phyloP scores from a whole-genome alignment of 2,888 invertebrate genomes.

The Archaeoteleia sp. region DNA sequence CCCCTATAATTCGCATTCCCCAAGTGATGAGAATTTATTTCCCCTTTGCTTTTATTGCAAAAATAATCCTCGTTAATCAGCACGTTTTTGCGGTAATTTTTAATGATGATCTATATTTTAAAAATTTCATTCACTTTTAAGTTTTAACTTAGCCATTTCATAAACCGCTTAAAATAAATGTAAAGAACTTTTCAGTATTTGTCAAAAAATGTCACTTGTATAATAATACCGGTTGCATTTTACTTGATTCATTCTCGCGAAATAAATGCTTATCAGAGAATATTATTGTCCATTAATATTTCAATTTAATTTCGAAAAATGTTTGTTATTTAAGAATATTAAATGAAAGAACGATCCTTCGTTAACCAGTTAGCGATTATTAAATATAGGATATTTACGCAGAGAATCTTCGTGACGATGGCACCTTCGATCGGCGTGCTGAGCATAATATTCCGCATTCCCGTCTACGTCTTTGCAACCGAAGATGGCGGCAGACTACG shows the following conservation, averaged over 20 bases:
- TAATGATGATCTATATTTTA: slow-evolving; percentile 8
- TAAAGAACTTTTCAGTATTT: too few relatives aligned
- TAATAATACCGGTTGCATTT: too few relatives aligned
- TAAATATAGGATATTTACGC: slow-evolving; percentile 37
- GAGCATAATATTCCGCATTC: slow-evolving; percentile 47
- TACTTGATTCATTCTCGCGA: too few relatives aligned
- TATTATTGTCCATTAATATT: too few relatives aligned
- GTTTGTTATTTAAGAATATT: slow-evolving; percentile 14
- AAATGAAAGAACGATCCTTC: slow-evolving; percentile 28
- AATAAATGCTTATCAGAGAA: too few relatives aligned
- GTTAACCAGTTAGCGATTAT: slow-evolving; percentile 15
- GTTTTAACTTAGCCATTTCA: too few relatives aligned
- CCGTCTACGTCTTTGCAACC: slow-evolving; percentile 44
- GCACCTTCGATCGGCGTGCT: slow-evolving; percentile 21
- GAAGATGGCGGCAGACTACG: slow-evolving; percentile 68
- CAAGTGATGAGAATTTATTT: slow-evolving; percentile 33
- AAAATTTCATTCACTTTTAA: neutral
- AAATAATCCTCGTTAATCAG: slow-evolving; percentile 27
- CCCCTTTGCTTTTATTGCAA: slow-evolving; percentile 41
- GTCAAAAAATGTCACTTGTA: too few relatives aligned
- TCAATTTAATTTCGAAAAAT: too few relatives aligned
- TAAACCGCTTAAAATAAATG: too few relatives aligned
- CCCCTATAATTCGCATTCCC: slow-evolving; percentile 41
- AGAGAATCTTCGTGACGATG: slow-evolving; percentile 14
- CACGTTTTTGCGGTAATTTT: slow-evolving; percentile 1